phyloP scores from a whole-genome alignment of 2,888 invertebrate genomes.

The Dolichomitus sp. region DNA sequence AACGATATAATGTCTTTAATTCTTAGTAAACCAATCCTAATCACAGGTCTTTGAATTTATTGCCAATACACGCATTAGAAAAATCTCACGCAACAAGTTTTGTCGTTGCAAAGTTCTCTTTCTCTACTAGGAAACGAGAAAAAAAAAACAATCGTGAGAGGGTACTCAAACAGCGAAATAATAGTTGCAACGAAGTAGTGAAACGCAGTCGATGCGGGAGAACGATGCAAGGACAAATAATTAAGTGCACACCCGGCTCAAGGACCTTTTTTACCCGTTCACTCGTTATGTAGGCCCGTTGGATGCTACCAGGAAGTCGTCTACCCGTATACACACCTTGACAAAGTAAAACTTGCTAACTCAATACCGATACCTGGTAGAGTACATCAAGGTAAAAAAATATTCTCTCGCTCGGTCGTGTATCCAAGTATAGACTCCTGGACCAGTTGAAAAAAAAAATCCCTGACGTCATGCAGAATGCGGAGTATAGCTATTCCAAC shows the following conservation, averaged over 20 bases:
- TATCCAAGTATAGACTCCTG: background rate
- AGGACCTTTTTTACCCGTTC: constrained; percentile 44
- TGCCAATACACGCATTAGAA: background rate
- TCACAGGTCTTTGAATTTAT: background rate
- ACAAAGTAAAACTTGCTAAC: constrained; percentile 2
- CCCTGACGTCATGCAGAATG: background rate
- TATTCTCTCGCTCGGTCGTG: background rate
- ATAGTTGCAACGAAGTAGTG: constrained; percentile 46
- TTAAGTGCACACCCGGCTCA: constrained; percentile 30
- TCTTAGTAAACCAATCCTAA: background rate
- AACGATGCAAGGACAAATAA: constrained; percentile 50
- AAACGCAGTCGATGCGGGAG: constrained; percentile 50
- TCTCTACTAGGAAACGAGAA: background rate
- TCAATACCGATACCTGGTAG: background rate
- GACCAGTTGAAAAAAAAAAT: constrained; percentile 5
- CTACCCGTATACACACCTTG: constrained; percentile 9
- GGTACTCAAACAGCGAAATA: constrained; percentile 35
- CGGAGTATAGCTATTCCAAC: background rate
- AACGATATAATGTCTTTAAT: background rate
- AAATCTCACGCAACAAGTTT: constrained; percentile 21
- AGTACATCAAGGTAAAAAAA: constrained; percentile 6
- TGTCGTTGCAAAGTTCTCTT: background rate
- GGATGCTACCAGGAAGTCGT: constrained; percentile 54
- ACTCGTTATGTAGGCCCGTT: constrained; percentile 24
- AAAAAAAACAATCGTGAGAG: background rate